Base-by-base conservation (phyloP, 2,113 vertebrate species). In the Tenrec ecaudatus region DNA sequence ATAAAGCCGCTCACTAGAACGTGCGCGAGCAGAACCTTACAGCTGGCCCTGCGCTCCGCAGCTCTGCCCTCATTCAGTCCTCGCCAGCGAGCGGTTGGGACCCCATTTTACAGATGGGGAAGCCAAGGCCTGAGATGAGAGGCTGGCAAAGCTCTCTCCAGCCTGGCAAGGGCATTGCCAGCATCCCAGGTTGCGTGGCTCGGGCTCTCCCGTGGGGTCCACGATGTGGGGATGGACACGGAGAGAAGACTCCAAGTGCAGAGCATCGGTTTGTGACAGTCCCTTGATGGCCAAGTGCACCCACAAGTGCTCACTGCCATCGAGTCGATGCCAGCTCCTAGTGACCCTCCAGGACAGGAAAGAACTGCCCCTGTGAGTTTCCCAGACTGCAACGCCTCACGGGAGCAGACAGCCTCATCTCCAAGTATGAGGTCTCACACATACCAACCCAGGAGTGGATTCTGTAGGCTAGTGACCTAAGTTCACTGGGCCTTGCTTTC, bases 1-100 rank as follows among this genome's bases (percentile, higher is more conserved):
- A 95, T 57, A 78, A 88, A 82, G 64, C 66, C 81, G 69, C 76
- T 71, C 71, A 69, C 77, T 58, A 29, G 68, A 40, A 40, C 40
- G 68, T 69, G 19, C 53, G 89, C 82, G 78, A 22, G 25, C 8
- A 0, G 76, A 68, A 82, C 88, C 80, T 95, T 77, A 94, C 93
- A 91, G 96, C 89, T 86, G 81, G 76, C 58, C 33, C 47, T 2
- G n/a, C 53, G 10, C 19, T 43, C 68, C 68, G 57, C 6, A 47
- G 47, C 57, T 71, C 73, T 25, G 47, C 40, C 62, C 68, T 91
- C 58, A 31, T 77, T 73, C 38, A 36, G 27, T 66, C 69, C 33
- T 83, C 64, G 16, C 85, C n/a, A 64, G 29, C 5, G 2, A 43
- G 43, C 90, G 84, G 23, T 73, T 69, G 62, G 25, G 69, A 29